Evolutionary conservation across 2,888 invertebrate species (phyloP).

Genomic region (Gymnocheta viridis): DNA sequence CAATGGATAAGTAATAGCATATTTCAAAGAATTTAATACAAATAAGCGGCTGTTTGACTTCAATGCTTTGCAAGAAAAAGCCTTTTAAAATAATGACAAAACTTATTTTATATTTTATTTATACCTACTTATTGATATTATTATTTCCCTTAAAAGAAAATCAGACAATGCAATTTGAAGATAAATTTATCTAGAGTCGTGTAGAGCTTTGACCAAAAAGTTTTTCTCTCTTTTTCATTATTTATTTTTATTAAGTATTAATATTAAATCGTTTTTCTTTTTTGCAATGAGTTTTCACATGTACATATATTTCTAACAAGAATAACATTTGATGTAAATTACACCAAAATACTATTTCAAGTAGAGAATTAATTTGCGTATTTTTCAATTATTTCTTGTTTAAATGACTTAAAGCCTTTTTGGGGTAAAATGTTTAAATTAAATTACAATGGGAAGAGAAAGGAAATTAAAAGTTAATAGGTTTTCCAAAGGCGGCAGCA

Average conservation of each 20-base stretch:
- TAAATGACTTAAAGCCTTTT: conserved; percentile 54
- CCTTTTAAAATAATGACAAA: not conserved
- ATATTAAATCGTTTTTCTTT: conserved; percentile 20
- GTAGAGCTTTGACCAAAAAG: not conserved
- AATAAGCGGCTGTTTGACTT: too few species aligned
- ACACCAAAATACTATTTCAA: conserved; percentile 33
- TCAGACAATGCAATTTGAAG: not conserved
- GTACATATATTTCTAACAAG: conserved; percentile 6
- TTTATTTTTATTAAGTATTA: conserved; percentile 7
- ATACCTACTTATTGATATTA: not conserved
- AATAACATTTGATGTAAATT: conserved; percentile 55
- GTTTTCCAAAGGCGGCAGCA: conserved; percentile 97
- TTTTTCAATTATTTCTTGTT: conserved; percentile 6
- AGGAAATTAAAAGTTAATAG: conserved; percentile 93
- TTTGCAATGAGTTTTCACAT: conserved; percentile 28
- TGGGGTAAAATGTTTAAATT: conserved; percentile 11
- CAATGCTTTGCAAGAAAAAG: too few species aligned
- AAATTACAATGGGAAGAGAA: not conserved
- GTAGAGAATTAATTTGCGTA: not conserved
- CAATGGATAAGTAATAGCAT: too few species aligned
- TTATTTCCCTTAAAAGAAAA: not conserved
- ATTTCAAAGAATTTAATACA: too few species aligned
- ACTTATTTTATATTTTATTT: not conserved
- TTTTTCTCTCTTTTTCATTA: not conserved
- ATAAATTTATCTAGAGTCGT: not conserved